Base-by-base conservation (phyloP, 2,888 invertebrate genomes). In the Hermaeophaga mercurialis region DNA sequence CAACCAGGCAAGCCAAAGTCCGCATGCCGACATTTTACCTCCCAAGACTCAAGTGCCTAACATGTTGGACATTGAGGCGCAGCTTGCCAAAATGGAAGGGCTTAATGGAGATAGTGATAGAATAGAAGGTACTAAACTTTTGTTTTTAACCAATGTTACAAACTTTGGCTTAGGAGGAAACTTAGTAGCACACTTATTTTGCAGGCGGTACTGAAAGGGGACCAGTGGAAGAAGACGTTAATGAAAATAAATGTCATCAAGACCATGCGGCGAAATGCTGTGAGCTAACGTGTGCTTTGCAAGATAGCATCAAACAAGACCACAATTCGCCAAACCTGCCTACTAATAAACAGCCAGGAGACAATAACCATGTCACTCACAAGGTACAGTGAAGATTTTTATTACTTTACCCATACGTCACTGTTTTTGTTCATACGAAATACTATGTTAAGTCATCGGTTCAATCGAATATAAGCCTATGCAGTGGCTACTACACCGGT, bases 31-130 rank as follows among this genome's bases (percentile, higher is more conserved):
- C 61, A 67, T 70, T 59, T 70, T 71, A 41, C 70, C 71, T 59
- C 66, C 62, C 49, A 68, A 69, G 55, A 41, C 54, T 34, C 75
- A 76, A 74, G 79, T 83, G 68, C 82, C 83, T 72, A 81, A 81
- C 68, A 80, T 85, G 70, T 80, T 83, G 44, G 85, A 85, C 70
- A 87, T 88, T 61, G 88, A 88, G 75, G 87, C 87, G 48, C 86
- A 85, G 59, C 78, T 88, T 31, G 87, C 87, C 36, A 85, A 87
- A 75, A 87, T 88, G 87, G 83, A 84, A 63, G 82, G 82, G 7
- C 63, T 79, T 44, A 73, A 76, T 44, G 72, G 71, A 18, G 68
- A 66, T 33, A 68, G 66, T 14, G 70, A 70, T 54, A 56, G 65
- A 31, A 52, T 44, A 15, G 59, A 60, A 55, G 52, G 66, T 56